Conservation (phyloP, 1,140 invertebrate species). For the Physella acuta region DNA sequence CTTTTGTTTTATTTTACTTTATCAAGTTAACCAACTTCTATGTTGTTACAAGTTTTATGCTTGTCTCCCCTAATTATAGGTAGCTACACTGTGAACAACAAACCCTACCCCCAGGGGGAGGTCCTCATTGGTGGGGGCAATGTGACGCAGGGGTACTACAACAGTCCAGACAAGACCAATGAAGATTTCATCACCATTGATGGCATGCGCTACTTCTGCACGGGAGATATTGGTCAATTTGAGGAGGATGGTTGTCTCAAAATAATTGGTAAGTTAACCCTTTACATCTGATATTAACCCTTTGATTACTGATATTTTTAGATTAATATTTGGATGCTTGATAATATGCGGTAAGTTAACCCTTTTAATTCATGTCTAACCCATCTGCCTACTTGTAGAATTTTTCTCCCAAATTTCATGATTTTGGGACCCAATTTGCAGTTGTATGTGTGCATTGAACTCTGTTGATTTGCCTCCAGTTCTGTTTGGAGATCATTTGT, state of each 20-base stretch:
- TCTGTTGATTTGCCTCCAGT: too few species aligned
- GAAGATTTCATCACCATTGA: constrained; percentile 82
- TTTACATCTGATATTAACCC: not conserved
- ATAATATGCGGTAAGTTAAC: too few species aligned
- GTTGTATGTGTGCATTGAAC: too few species aligned
- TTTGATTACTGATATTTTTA: too few species aligned
- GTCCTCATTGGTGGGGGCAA: constrained; percentile 88
- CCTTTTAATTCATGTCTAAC: too few species aligned
- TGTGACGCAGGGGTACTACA: constrained; percentile 92
- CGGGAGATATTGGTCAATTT: constrained; percentile 94
- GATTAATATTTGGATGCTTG: too few species aligned
- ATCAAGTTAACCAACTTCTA: not conserved
- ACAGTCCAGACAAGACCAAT: constrained; percentile 81
- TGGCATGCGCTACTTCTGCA: constrained; percentile 75
- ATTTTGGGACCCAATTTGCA: too few species aligned
- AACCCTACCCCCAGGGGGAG: constrained; percentile 88
- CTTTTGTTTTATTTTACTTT: not conserved
- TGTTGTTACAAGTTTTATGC: too few species aligned
- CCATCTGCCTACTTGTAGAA: too few species aligned
- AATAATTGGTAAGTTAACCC: constrained; percentile 86
- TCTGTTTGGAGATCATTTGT: too few species aligned
- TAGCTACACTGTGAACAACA: constrained; percentile 83
- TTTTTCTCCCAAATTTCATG: too few species aligned
- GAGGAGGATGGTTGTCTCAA: constrained; percentile 88
- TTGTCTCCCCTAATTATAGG: too few species aligned